phyloP scores from a whole-genome alignment of 2,113 vertebrate species.

The Chloropsis cyanopogon region DNA sequence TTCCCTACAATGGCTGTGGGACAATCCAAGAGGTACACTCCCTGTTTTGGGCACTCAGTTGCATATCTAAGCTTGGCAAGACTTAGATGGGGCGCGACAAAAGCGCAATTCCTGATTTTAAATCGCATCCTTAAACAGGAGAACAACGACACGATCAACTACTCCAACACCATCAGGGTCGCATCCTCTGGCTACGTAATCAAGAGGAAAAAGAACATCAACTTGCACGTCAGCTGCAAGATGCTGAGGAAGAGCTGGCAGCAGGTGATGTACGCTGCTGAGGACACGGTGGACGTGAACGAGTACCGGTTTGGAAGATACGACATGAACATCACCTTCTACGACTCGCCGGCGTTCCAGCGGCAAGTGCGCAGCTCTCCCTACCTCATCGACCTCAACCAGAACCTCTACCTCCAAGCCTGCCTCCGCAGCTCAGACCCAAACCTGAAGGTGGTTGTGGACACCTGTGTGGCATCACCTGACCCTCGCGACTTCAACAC shows the following conservation, averaged over 20 bases:
- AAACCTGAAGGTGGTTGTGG: slow-evolving; percentile 67
- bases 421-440: slow-evolving; percentile 49
- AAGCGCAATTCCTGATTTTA: background rate
- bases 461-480: slow-evolving; percentile 73
- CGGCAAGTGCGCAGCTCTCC: slow-evolving; percentile 50
- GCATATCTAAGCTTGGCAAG: background rate
- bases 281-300: background rate
- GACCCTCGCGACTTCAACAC: slow-evolving; percentile 35
- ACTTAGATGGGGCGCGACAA: accelerated
- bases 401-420: slow-evolving; percentile 70
- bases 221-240: slow-evolving; percentile 63
- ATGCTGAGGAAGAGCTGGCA: slow-evolving; percentile 71
- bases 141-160: slow-evolving; percentile 69
- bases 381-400: slow-evolving; percentile 65
- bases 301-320: slow-evolving; percentile 66
- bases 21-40: slow-evolving; percentile 47
- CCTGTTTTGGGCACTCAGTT: accelerated
- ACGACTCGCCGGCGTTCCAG: slow-evolving; percentile 46
- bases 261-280: slow-evolving; percentile 59
- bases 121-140: slow-evolving; percentile 21
- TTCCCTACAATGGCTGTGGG: slow-evolving; percentile 69
- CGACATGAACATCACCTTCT: slow-evolving; percentile 65
- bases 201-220: slow-evolving; percentile 57
- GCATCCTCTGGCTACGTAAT: background rate
- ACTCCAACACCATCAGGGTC: slow-evolving; percentile 64